A percentile compares a stretch with the other conserved stretches of the same genome.
These are phyloP conservation scores for Apodemia hepburni DNA, from an alignment of 2,888 invertebrate species.

Conservation along the genomic window DNA sequence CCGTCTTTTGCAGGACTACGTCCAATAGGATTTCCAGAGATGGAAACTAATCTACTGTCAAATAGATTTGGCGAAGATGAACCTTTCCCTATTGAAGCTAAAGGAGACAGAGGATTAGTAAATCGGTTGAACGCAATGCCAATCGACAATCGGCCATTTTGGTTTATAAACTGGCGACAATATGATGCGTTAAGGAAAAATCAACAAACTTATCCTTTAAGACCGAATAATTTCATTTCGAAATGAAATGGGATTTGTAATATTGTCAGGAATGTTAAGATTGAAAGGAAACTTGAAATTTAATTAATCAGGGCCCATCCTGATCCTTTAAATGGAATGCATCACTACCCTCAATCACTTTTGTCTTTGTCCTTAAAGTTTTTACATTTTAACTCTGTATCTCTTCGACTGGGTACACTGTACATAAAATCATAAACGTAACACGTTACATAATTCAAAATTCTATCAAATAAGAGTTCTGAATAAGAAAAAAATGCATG, in stretches of 20 bases:
- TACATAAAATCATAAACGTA: no score
- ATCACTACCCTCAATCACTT: no score
- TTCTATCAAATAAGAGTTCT: no score
- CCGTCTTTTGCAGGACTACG: constrained; percentile 82
- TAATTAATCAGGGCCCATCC: background rate
- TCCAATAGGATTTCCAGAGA: constrained; percentile 81
- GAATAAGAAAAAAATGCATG: no score
- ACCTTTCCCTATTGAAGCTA: constrained; percentile 78
- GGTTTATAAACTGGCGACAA: constrained; percentile 83
- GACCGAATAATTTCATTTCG: constrained; percentile 41
- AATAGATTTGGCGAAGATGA: constrained; percentile 70
- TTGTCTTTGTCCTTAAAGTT: no score
- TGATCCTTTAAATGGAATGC: background rate
- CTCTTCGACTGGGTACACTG: no score
- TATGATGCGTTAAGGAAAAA: constrained; percentile 76
- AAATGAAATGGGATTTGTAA: constrained; percentile 3
- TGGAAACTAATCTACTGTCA: constrained; percentile 49
- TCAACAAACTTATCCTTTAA: constrained; percentile 52
- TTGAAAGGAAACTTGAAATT: constrained; percentile 6
- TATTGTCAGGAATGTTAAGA: constrained; percentile 2
- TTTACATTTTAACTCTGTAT: no score
- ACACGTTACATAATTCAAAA: no score
- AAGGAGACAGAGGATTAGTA: constrained; percentile 78
- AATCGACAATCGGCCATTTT: constrained; percentile 82
- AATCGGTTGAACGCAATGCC: constrained; percentile 80